These are phyloP conservation scores for Piscicola geometra DNA, from an alignment of 2,888 invertebrate species.

Conservation along the genomic window DNA sequence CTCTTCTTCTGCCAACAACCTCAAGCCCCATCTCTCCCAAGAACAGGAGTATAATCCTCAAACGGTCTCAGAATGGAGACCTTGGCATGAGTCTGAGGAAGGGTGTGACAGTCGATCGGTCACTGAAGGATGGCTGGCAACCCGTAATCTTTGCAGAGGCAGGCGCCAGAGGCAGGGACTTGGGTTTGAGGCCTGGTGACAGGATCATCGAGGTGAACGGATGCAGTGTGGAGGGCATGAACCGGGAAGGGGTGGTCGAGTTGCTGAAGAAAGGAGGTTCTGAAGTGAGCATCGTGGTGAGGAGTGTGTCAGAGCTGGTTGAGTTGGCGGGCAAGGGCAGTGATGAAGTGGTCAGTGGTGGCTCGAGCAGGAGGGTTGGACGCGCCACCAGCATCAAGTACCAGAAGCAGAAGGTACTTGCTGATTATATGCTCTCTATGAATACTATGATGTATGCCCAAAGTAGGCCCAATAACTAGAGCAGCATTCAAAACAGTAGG, in stretches of 20 bases:
- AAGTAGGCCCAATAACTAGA: too few species aligned
- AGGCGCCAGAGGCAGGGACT: conserved; percentile 69
- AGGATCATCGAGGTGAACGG: conserved; percentile 85
- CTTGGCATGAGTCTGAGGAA: conserved; percentile 88
- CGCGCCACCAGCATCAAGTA: conserved; percentile 59
- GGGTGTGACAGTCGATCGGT: conserved; percentile 68
- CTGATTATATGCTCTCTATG: too few species aligned
- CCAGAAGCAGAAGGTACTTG: conserved; percentile 16
- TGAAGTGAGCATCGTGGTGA: conserved; percentile 74
- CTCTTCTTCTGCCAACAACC: conserved; percentile 54
- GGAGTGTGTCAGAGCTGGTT: conserved; percentile 85
- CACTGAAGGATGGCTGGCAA: conserved; percentile 59
- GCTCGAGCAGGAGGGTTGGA: conserved; percentile 58
- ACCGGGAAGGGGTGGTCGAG: conserved; percentile 85
- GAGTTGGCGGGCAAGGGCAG: conserved; percentile 67
- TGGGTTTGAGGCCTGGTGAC: conserved; percentile 88
- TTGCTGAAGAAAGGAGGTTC: conserved; percentile 63
- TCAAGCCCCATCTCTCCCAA: conserved; percentile 52
- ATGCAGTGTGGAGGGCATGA: conserved; percentile 74
- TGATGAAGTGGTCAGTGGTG: conserved; percentile 69
- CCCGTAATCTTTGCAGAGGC: conserved; percentile 86
- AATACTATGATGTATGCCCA: too few species aligned
- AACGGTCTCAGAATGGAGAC: conserved; percentile 70
- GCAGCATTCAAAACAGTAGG: too few species aligned
- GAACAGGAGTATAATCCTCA: conserved; percentile 70